A percentile compares a stretch with the other conserved stretches of the same genome.
These are phyloP conservation scores for Mirounga angustirostris DNA, from an alignment of 2,113 vertebrate species.

Conservation along the genomic window DNA sequence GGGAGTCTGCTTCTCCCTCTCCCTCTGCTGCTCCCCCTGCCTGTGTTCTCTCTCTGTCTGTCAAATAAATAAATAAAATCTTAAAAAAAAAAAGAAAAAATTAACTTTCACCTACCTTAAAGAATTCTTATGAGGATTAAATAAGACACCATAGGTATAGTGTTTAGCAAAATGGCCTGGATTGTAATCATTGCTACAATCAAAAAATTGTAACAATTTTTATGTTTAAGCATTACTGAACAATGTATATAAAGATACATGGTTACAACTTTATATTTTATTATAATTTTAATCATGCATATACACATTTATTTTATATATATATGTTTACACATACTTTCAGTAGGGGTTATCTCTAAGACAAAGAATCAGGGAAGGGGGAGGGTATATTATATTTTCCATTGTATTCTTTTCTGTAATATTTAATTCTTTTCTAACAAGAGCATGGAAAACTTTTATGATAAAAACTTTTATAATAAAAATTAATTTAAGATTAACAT, in stretches of 20 bases:
- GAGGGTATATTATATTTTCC: background rate
- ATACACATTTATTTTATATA: background rate
- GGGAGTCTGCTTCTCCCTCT: too few relatives aligned
- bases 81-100: constrained; percentile 38
- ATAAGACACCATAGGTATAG: background rate
- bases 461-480: constrained; percentile 47
- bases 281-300: background rate
- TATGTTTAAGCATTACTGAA: constrained; percentile 34
- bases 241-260: background rate
- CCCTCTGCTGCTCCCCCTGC: too few relatives aligned
- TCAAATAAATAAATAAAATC: too few relatives aligned
- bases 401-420: background rate
- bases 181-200: background rate
- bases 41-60: too few relatives aligned
- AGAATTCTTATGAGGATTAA: background rate
- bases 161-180: background rate
- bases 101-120: background rate
- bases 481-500: background rate
- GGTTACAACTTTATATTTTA: background rate
- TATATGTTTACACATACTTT: background rate
- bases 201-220: constrained; percentile 3
- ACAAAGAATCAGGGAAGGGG: background rate
- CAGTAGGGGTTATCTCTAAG: background rate
- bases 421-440: constrained; percentile 44
- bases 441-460: background rate